Evolutionary conservation across 2,113 vertebrate genomes (phyloP), one percentile per base, ranked within the genome.

Genomic region (Heteronetta atricapilla): DNA sequence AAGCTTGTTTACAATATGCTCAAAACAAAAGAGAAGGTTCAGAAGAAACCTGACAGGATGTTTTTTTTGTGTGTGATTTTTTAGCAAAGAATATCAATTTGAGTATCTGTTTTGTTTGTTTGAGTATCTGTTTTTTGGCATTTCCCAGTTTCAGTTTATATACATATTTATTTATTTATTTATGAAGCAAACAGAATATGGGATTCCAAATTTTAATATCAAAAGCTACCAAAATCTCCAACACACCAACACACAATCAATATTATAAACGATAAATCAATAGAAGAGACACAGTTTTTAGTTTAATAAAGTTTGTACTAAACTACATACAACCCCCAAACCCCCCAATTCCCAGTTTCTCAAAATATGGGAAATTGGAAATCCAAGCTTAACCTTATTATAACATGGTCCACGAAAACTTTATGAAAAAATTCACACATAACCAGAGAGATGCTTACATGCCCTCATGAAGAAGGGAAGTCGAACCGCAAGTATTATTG

Each of bases 171-270:
- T n/a, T n/a, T n/a, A n/a, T n/a, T n/a, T 38, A 38, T 38, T 10
- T 2, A 63, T 62, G 68, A 19, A 33, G 17, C 7, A 62, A 64
- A 34, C 22, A 48, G 31, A 63, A 46, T 53, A 2, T 17, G n/a
- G 1, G 6, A 42, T 69, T 80, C 8, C 13, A 1, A 46, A 34
- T 82, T 67, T 62, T n/a, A 33, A 42, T 59, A 72, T n/a, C 8
- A 52, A 64, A 50, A 34, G 16, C 4, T 59, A 60, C 6, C 55
- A 77, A 63, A 42, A 42, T 48, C 22, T 36, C 26, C 33, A 31
- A 55, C 42, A 31, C 21, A 0, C 1, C 38, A 38, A 10, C 38
- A 38, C 8, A 38, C 38, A 20, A 36, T 64, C 6, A 0, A 31
- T 56, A 19, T 15, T 46, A 6, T 75, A 70, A 75, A 76, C 46